These are phyloP conservation scores for Cacatua alba DNA, from an alignment of 2,113 vertebrate species.

Conservation along the genomic window DNA sequence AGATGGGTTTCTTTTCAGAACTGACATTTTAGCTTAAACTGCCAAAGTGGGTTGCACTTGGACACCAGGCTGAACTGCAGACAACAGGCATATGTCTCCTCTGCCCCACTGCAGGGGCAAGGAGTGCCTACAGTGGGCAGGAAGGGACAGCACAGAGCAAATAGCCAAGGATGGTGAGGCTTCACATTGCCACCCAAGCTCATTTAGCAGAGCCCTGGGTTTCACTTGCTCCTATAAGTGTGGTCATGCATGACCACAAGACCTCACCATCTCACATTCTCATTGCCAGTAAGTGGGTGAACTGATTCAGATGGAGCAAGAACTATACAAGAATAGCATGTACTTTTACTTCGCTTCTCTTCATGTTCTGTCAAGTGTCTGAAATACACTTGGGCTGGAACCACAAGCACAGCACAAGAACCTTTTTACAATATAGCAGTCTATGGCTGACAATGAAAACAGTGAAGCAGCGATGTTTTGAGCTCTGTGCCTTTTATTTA, in stretches of 20 bases:
- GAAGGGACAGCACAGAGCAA: background rate
- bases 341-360: background rate
- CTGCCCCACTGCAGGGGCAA: background rate
- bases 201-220: background rate
- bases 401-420: background rate
- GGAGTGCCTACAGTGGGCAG: background rate
- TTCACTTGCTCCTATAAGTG: background rate
- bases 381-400: background rate
- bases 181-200: rapidly evolving
- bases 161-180: rapidly evolving
- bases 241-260: background rate
- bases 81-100: background rate
- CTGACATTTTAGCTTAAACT: background rate
- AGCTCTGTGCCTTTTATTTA: background rate
- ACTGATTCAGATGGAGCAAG: background rate
- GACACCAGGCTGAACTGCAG: background rate
- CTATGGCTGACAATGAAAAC: background rate
- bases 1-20: background rate
- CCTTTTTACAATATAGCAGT: background rate
- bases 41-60: background rate
- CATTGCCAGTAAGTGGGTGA: background rate
- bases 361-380: background rate
- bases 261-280: background rate
- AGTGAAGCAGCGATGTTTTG: background rate
- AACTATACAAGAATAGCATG: background rate